Evolutionary conservation across 2,888 invertebrate species (phyloP).

Genomic region (Crossocerus cetratus): DNA sequence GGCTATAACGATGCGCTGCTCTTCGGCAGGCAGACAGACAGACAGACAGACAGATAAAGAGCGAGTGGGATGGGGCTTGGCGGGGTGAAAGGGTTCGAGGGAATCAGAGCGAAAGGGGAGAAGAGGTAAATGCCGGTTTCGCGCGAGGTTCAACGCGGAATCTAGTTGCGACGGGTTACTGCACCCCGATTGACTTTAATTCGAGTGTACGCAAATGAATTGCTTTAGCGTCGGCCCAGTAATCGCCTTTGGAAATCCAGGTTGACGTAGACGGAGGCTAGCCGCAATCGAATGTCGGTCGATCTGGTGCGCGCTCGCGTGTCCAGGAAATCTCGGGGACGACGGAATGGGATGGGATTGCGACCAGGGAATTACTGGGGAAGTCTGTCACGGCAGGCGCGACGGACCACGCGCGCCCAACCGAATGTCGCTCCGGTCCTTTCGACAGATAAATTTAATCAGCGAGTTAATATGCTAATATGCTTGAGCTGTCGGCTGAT

Average conservation of each 20-base stretch:
- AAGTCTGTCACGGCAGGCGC: not conserved
- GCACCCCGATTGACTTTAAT: slow-evolving; percentile 54
- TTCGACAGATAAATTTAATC: slow-evolving; percentile 35
- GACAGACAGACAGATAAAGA: too few species aligned
- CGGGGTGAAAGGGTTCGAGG: too few species aligned
- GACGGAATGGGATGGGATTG: slow-evolving; percentile 2
- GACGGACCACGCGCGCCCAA: slow-evolving; percentile 5
- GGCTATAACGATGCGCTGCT: too few species aligned
- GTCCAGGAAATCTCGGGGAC: slow-evolving; percentile 39
- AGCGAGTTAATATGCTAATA: slow-evolving; percentile 10
- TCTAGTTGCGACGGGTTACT: slow-evolving; percentile 22
- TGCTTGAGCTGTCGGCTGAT: not conserved
- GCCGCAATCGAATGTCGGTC: slow-evolving; percentile 56
- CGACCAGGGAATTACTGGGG: slow-evolving; percentile 10
- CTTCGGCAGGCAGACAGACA: too few species aligned
- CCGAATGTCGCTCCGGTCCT: not conserved
- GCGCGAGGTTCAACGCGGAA: slow-evolving; percentile 28
- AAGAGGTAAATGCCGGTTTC: slow-evolving; percentile 30
- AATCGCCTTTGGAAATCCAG: slow-evolving; percentile 60
- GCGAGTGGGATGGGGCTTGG: too few species aligned
- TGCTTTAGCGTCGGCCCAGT: slow-evolving; percentile 52
- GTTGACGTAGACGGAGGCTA: slow-evolving; percentile 41
- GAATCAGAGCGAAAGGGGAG: not conserved
- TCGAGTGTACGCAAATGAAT: slow-evolving; percentile 58
- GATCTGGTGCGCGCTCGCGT: slow-evolving; percentile 24